phyloP scores from a whole-genome alignment of 2,888 invertebrate genomes.

The Eupithecia pulchellata region DNA sequence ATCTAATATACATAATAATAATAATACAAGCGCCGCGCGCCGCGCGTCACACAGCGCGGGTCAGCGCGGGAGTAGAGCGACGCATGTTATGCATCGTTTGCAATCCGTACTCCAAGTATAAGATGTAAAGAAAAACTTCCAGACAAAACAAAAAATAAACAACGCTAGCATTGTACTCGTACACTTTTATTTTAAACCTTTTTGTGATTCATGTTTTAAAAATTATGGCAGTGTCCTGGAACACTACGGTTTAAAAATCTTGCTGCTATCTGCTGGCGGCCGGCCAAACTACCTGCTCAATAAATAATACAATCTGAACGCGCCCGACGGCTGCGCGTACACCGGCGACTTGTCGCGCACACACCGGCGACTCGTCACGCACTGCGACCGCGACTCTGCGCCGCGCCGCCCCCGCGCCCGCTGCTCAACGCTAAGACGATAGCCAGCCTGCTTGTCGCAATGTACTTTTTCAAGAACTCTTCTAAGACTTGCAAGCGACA shows the following conservation, averaged over 20 bases:
- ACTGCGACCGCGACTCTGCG: conserved; percentile 6
- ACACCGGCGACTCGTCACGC: conserved; percentile 46
- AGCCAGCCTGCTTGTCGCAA: no score
- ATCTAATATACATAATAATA: no score
- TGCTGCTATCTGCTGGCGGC: conserved; percentile 77
- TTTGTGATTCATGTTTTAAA: conserved; percentile 76
- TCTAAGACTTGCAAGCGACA: neutral
- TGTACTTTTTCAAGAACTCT: neutral
- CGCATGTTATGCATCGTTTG: no score
- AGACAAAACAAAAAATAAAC: conserved; percentile 44
- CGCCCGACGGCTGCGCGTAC: conserved; percentile 39
- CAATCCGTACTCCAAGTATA: neutral
- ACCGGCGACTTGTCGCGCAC: conserved; percentile 45
- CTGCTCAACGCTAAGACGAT: no score
- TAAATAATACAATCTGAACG: conserved; percentile 78
- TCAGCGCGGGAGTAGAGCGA: neutral
- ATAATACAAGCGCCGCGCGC: no score
- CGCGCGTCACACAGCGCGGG: no score
- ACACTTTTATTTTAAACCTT: conserved; percentile 62
- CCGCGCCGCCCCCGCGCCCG: no score
- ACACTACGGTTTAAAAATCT: conserved; percentile 78
- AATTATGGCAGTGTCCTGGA: conserved; percentile 78
- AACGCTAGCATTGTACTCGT: conserved; percentile 51
- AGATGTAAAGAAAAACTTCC: neutral
- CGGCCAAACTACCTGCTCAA: conserved; percentile 81